Evolutionary conservation across 2,113 vertebrate genomes (phyloP), one percentile per base, ranked within the genome.

Genomic region (Hemichromis elongatus): DNA sequence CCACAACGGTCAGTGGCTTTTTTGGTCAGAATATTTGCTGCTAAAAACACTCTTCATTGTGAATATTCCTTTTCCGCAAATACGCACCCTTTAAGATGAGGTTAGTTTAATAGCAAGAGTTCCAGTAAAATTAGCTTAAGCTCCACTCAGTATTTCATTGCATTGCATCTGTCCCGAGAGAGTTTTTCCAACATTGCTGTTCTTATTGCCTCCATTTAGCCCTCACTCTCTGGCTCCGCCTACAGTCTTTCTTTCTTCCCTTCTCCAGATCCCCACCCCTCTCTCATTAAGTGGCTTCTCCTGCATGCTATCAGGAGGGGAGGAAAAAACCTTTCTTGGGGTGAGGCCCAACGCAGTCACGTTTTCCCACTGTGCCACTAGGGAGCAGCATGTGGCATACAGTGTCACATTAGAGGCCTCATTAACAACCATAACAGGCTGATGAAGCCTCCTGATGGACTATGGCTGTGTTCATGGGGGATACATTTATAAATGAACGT

Each of bases 341-440:
- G 35, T 21, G 55, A 80, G 24, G 37, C 52, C 80, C 75, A 79
- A 75, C 78, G 56, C 77, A 87, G 70, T 86, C 54, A 70, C 87
- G 88, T 93, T 94, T 93, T 85, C 33, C 33, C 35, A 53, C 12
- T 47, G 63, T 75, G 82, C 95, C 96, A 92, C 94, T 94, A 94
- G 94, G 94, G 96, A 91, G 95, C 95, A 95, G 95, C 89, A 88
- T 88, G 88, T 86, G 89, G 88, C 90, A 90, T 91, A 84, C 83
- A 86, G 84, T 92, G 90, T 88, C 84, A 86, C 66, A 77, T 89
- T 88, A 81, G 73, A 89, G 86, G 88, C 77, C 66, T 89, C 89
- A 88, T 92, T 92, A 92, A 84, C 86, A 82, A 54, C 59, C 42
- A 61, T 66, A 85, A 80, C 68, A 55, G 52, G 77, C 87, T 40